Evolutionary conservation across 2,113 vertebrate genomes (phyloP).

Genomic region (Eulemur rufifrons): DNA sequence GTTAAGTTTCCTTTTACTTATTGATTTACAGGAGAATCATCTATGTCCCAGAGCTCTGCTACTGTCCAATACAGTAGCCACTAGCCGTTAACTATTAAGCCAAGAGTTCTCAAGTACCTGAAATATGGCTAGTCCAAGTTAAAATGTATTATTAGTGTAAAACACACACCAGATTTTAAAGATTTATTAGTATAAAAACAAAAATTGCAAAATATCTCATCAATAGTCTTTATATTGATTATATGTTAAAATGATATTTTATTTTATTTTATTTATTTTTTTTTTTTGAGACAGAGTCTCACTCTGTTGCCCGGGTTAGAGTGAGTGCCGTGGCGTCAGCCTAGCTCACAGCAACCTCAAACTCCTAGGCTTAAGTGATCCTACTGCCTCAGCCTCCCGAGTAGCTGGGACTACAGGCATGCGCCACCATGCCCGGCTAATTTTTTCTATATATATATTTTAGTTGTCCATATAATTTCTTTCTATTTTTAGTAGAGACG

Average conservation of each 20-base stretch:
- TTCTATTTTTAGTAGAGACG: too few relatives aligned
- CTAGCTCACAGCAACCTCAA: too few relatives aligned
- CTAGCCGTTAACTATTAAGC: neutral
- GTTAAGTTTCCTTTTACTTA: neutral
- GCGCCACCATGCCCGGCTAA: too few relatives aligned
- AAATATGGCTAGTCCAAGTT: neutral
- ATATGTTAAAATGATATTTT: conserved; percentile 13
- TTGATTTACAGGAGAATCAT: neutral
- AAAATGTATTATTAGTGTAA: neutral
- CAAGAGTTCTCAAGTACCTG: neutral
- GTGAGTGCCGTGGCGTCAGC: too few relatives aligned
- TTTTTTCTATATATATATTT: too few relatives aligned
- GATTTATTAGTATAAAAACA: neutral
- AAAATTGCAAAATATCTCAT: conserved; percentile 16
- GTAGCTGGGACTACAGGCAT: too few relatives aligned
- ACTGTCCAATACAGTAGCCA: neutral
- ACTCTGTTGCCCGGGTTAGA: too few relatives aligned
- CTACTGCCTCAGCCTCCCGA: too few relatives aligned
- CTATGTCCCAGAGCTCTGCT: neutral
- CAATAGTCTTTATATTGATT: conserved; percentile 21
- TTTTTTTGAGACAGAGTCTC: too few relatives aligned
- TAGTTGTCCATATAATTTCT: too few relatives aligned
- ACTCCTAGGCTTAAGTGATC: too few relatives aligned
- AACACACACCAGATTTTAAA: conserved; percentile 11
- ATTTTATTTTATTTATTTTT: too few relatives aligned